Percentiles rank a stretch among this genome's conserved stretches.
phyloP scores from a whole-genome alignment of 1,140 invertebrate species.

The Ceratina japonica region DNA sequence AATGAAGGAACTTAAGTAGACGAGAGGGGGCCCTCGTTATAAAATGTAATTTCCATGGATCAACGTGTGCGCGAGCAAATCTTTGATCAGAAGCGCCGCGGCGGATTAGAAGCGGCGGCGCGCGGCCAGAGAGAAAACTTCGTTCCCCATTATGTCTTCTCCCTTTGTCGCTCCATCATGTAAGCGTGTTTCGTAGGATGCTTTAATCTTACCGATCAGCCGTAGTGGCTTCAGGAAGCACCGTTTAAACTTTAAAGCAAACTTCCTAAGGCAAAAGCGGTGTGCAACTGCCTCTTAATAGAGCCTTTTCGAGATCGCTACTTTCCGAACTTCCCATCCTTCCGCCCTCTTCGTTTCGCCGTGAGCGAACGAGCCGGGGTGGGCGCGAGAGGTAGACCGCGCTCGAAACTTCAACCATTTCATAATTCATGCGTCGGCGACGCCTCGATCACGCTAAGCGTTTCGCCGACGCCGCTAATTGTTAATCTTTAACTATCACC shows the following conservation, averaged over 20 bases:
- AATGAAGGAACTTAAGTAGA: conserved; percentile 21
- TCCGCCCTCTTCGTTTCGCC: conserved; percentile 5
- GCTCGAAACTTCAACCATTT: conserved; percentile 7
- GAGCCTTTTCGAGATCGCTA: conserved; percentile 43
- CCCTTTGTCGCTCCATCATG: conserved; percentile 12
- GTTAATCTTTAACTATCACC: background rate
- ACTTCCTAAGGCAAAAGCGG: conserved; percentile 22
- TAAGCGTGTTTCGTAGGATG: conserved; percentile 45
- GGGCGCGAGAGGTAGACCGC: no score
- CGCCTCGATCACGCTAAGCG: background rate
- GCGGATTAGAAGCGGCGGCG: conserved; percentile 11
- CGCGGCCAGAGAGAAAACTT: background rate
- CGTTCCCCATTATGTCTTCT: conserved; percentile 25
- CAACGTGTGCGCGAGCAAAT: conserved; percentile 23
- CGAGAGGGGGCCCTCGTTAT: background rate
- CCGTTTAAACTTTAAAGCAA: conserved; percentile 45
- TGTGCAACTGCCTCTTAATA: conserved; percentile 47
- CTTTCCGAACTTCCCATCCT: conserved; percentile 35
- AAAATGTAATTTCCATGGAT: conserved; percentile 34
- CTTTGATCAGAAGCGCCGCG: conserved; percentile 35
- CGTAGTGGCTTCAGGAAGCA: conserved; percentile 28
- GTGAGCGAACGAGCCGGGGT: no score
- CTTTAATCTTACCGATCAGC: conserved; percentile 52
- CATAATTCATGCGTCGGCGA: conserved; percentile 9
- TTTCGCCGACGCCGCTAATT: conserved; percentile 1